Evolutionary conservation across 2,113 vertebrate genomes (phyloP), one percentile per base, ranked within the genome.

Genomic region (Cephalopholis sonnerati): DNA sequence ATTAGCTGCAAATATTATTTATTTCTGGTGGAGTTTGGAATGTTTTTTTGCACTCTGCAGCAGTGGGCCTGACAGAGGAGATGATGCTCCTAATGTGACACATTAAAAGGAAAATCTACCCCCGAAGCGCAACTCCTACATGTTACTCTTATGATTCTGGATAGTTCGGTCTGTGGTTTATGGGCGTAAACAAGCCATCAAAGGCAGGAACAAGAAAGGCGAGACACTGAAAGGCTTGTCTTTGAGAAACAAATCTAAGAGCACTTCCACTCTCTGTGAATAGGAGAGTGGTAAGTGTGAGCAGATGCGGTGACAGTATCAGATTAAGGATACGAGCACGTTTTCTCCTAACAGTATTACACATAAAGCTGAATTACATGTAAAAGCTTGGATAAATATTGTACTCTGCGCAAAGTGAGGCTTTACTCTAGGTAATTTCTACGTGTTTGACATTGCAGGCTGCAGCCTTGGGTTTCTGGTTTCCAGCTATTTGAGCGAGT

Each of bases 31-130:
- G 79, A 80, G 83, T 67, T 63, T 58, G 62, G 51, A 63, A 18
- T 77, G 58, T 76, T 82, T 80, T 73, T 74, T 74, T 72, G 36
- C 53, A 9, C 63, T 77, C 68, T 27, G 77, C 76, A 74, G 73
- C 53, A 75, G 80, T n/a, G 50, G n/a, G 67, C 64, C 85, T 90
- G 82, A 82, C 79, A 77, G 82, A 74, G 68, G 44, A 83, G 82
- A 84, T 78, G 84, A 82, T 66, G 85, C 71, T 79, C 85, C 22
- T 88, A 83, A 87, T 82, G 74, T 91, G 88, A 90, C 89, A 89
- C 80, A 78, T 82, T 81, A 77, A 87, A 87, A 87, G 59, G 66
- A 83, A 91, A 85, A 82, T 79, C 57, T 54, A 62, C 17, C 46
- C 89, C 80, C 8, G 50, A 70, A 87, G 91, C 32, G 58, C 55